A percentile compares a stretch with the other conserved stretches of the same genome.
Evolutionary conservation across 2,113 vertebrate genomes (phyloP).

Genomic region (Prunella himalayana): DNA sequence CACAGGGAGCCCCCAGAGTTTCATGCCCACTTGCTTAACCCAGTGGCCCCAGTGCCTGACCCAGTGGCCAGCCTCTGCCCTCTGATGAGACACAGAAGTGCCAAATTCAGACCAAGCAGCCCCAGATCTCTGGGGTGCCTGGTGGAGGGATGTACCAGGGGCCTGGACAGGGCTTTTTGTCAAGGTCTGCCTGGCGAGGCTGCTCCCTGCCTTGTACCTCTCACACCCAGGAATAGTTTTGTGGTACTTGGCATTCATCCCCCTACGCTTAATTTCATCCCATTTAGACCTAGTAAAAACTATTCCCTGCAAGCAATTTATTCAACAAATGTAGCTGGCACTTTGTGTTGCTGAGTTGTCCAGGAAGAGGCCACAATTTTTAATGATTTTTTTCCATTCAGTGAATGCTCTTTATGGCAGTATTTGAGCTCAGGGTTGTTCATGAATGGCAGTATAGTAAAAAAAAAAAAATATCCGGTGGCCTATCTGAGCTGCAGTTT

Average conservation of each 20-base stretch:
- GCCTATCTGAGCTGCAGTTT: slow-evolving; percentile 12
- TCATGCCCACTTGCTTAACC: not conserved
- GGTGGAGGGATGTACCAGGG: not conserved
- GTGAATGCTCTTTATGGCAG: slow-evolving; percentile 18
- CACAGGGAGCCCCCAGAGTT: fast-evolving
- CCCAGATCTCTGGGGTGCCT: not conserved
- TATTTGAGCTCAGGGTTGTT: not conserved
- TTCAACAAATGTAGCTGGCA: slow-evolving; percentile 50
- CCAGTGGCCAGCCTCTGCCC: not conserved
- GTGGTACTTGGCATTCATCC: slow-evolving; percentile 29
- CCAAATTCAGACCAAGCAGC: not conserved
- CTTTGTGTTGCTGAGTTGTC: slow-evolving; percentile 49
- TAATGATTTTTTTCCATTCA: slow-evolving; percentile 55
- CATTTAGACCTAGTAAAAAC: slow-evolving; percentile 56
- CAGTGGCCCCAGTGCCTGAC: not conserved
- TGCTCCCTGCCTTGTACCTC: not conserved
- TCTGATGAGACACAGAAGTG: not conserved
- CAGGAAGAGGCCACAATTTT: slow-evolving; percentile 51
- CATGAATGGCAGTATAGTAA: slow-evolving; percentile 9
- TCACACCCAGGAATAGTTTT: slow-evolving; percentile 9
- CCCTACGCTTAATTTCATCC: slow-evolving; percentile 33
- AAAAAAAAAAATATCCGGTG: not conserved
- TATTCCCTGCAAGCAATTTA: slow-evolving; percentile 53
- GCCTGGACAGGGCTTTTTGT: not conserved
- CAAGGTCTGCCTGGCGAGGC: not conserved